Evolutionary conservation across 2,113 vertebrate genomes (phyloP).

Genomic region (human): GRCh38 chr1:4714001-4714500

Average conservation of each 20-base stretch:
- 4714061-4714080: neutral
- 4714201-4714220: neutral
- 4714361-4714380: neutral
- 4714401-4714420: neutral
- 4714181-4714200: neutral
- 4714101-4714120: neutral
- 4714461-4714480: slow-evolving; percentile 63
- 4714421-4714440: neutral
- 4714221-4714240: neutral
- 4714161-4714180: rapidly evolving
- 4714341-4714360: neutral
- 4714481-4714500: slow-evolving; percentile 71
- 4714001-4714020: neutral
- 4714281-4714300: rapidly evolving
- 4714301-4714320: rapidly evolving
- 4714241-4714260: rapidly evolving
- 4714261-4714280: rapidly evolving
- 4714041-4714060: neutral
- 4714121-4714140: neutral
- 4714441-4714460: slow-evolving; percentile 28
- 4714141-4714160: rapidly evolving
- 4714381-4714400: neutral
- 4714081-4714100: neutral
- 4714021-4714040: neutral
- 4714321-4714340: neutral